Evolutionary conservation across 1,140 invertebrate species (phyloP).

Genomic region (Aplysia californica): DNA sequence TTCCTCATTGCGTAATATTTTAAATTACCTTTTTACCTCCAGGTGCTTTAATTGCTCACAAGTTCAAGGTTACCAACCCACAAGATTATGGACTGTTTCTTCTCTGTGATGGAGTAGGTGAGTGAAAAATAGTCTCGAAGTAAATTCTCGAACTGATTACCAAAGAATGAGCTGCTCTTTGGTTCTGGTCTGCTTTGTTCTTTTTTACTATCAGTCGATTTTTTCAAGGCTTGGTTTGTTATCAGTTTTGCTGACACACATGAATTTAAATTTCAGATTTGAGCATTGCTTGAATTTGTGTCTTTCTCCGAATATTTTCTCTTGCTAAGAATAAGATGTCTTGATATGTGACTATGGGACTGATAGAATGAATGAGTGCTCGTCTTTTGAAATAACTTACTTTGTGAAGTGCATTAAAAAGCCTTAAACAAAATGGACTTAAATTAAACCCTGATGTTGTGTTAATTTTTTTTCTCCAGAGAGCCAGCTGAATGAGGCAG

Average conservation of each 20-base stretch:
- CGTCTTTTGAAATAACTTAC: too few species aligned
- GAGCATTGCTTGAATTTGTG: neutral
- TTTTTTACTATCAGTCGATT: too few species aligned
- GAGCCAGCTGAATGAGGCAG: constrained; percentile 85
- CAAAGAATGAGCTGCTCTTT: neutral
- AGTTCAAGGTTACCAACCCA: constrained; percentile 92
- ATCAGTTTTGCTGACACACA: neutral
- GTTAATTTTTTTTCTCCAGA: constrained; percentile 74
- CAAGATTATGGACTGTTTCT: constrained; percentile 96
- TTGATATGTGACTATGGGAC: too few species aligned
- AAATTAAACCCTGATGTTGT: too few species aligned
- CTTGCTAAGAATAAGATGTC: too few species aligned
- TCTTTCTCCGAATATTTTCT: too few species aligned
- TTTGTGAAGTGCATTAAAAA: too few species aligned
- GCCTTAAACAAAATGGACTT: too few species aligned
- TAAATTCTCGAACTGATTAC: constrained; percentile 2
- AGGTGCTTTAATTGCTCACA: constrained; percentile 88
- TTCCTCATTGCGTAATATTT: too few species aligned
- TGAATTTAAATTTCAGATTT: neutral
- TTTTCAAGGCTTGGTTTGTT: neutral
- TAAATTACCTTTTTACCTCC: constrained; percentile 15
- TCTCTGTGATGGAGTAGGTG: constrained; percentile 89
- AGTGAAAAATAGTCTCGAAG: constrained; percentile 36
- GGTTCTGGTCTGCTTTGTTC: neutral
- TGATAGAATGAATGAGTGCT: too few species aligned